Conservation (phyloP, 2,888 invertebrate species). For the Hyposoter dolosus region DNA sequence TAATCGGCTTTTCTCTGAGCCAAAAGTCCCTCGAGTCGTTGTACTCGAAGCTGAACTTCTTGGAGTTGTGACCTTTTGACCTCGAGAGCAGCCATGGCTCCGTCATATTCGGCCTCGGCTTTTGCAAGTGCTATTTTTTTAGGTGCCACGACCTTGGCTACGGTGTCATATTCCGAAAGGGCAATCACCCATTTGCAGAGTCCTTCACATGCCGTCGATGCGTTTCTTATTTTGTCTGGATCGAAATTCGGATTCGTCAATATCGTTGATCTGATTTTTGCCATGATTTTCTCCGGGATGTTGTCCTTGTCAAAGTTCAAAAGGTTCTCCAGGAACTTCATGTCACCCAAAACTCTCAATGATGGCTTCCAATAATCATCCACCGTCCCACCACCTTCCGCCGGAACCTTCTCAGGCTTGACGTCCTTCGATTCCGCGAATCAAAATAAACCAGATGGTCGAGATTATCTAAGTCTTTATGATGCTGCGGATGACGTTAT, state of each 20-base stretch:
- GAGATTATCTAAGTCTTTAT: neutral
- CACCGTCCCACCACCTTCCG: constrained; percentile 91
- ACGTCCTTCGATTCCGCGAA: constrained; percentile 87
- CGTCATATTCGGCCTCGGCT: constrained; percentile 93
- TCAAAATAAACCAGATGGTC: neutral
- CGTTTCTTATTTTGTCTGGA: constrained; percentile 94
- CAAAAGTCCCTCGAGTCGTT: constrained; percentile 90
- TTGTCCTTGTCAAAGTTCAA: constrained; percentile 97
- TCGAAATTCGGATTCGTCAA: constrained; percentile 95
- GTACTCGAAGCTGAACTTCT: constrained; percentile 89
- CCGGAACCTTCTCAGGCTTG: constrained; percentile 95
- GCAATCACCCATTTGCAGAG: constrained; percentile 98
- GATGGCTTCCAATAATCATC: constrained; percentile 98
- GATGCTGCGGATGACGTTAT: neutral
- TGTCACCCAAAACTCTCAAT: constrained; percentile 94
- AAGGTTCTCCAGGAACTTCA: constrained; percentile 95
- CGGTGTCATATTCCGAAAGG: constrained; percentile 96
- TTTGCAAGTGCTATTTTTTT: constrained; percentile 95
- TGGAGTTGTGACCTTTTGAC: constrained; percentile 91
- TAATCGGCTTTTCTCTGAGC: constrained; percentile 89
- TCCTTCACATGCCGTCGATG: constrained; percentile 96
- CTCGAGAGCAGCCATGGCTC: constrained; percentile 91
- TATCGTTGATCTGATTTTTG: constrained; percentile 92
- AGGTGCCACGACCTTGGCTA: constrained; percentile 96
- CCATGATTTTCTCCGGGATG: constrained; percentile 93